Evolutionary conservation across 2,888 invertebrate species (phyloP).

Genomic region (Cheilosia variabilis): DNA sequence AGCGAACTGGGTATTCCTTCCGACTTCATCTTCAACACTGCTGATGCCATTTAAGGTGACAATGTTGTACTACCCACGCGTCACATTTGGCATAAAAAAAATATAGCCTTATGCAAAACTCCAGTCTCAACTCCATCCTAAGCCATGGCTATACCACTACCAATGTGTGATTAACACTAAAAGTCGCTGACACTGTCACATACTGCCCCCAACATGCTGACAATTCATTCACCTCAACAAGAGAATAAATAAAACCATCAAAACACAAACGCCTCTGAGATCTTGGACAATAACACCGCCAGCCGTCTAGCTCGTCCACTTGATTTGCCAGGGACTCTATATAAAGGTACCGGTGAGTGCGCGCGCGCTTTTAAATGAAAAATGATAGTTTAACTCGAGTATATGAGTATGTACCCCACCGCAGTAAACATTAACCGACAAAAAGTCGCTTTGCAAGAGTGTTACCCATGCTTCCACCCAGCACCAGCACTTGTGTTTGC

Average conservation of each 20-base stretch:
- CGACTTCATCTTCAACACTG: background rate
- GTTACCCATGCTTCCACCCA: slow-evolving; percentile 1
- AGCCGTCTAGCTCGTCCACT: slow-evolving; percentile 39
- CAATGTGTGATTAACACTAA: slow-evolving; percentile 29
- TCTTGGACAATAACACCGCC: slow-evolving; percentile 43
- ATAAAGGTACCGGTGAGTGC: background rate
- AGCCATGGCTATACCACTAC: background rate
- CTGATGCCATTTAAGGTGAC: background rate
- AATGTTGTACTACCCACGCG: background rate
- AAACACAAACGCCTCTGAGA: slow-evolving; percentile 20
- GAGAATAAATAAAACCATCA: slow-evolving; percentile 28
- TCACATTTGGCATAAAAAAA: background rate
- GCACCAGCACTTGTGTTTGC: slow-evolving; percentile 44
- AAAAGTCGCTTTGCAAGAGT: slow-evolving; percentile 19
- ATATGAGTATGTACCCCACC: slow-evolving; percentile 33
- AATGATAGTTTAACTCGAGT: slow-evolving; percentile 67
- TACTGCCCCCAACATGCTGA: slow-evolving; percentile 29
- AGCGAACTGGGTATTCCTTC: background rate
- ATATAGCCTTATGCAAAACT: background rate
- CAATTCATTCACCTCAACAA: slow-evolving; percentile 58
- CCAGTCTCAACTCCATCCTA: background rate
- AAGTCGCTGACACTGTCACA: slow-evolving; percentile 49
- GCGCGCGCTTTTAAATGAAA: slow-evolving; percentile 69
- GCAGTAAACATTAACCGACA: slow-evolving; percentile 52
- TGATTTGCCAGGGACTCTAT: slow-evolving; percentile 27